Evolutionary conservation across 2,113 vertebrate species (phyloP).

Genomic region (Podilymbus podiceps): DNA sequence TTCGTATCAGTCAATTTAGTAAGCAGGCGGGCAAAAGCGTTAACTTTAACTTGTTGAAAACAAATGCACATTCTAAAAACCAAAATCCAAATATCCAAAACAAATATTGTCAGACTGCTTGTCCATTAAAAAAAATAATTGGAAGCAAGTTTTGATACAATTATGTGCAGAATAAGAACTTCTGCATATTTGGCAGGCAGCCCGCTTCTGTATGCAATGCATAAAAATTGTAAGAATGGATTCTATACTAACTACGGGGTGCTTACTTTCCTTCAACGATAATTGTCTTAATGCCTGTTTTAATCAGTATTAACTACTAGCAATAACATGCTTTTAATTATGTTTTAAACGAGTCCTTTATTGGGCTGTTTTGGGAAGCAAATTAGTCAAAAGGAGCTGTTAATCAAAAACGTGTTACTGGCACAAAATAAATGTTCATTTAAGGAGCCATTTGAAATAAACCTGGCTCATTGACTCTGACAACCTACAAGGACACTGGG

Average conservation of each 20-base stretch:
- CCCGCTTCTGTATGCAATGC: conserved; percentile 32
- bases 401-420: conserved; percentile 87
- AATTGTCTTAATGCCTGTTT: conserved; percentile 90
- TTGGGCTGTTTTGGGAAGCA: conserved; percentile 84
- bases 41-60: background rate
- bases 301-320: conserved; percentile 93
- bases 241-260: conserved; percentile 73
- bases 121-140: background rate
- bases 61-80: background rate
- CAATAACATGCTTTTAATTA: conserved; percentile 97
- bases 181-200: conserved; percentile 7
- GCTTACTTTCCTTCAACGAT: conserved; percentile 83
- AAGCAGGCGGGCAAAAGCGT: background rate
- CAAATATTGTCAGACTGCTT: background rate
- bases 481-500: conserved; percentile 84
- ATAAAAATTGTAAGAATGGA: conserved; percentile 62
- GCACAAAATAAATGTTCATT: conserved; percentile 91
- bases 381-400: conserved; percentile 87
- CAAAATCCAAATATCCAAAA: background rate
- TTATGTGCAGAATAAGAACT: background rate
- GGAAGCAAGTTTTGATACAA: background rate
- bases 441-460: conserved; percentile 87
- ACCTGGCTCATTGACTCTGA: conserved; percentile 88
- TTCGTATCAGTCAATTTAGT: background rate
- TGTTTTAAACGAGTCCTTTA: conserved; percentile 86